Conservation (phyloP, 2,113 vertebrate species). For the Oxygymnocypris stewartii region DNA sequence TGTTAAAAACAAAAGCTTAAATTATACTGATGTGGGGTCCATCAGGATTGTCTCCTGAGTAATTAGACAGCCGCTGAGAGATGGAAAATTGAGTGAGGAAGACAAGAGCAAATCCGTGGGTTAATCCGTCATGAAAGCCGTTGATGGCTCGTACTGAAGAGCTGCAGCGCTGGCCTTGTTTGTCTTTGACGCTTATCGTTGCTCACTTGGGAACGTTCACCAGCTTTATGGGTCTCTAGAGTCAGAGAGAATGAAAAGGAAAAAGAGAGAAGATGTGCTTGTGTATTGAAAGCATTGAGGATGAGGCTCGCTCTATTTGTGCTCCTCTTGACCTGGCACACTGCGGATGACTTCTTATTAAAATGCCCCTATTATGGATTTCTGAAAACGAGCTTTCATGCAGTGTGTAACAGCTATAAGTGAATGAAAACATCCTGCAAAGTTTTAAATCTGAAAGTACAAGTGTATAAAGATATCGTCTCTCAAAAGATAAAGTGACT, state of each 20-base stretch:
- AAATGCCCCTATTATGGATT: background rate
- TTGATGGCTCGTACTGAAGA: background rate
- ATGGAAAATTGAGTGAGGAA: background rate
- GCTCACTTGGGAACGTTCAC: slow-evolving; percentile 17
- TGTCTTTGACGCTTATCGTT: slow-evolving; percentile 40
- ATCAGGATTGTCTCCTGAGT: background rate
- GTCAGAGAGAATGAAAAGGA: background rate
- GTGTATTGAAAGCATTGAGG: background rate
- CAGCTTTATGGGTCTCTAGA: slow-evolving; percentile 4
- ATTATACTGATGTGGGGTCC: too few relatives aligned
- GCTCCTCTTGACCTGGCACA: background rate
- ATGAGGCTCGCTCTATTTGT: background rate
- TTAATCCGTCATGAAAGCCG: slow-evolving; percentile 45
- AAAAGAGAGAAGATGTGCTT: background rate
- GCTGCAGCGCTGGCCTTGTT: slow-evolving; percentile 27
- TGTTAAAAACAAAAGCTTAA: too few relatives aligned
- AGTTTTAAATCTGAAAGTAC: too few relatives aligned
- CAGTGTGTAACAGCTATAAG: too few relatives aligned
- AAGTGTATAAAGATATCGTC: too few relatives aligned
- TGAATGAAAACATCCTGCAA: too few relatives aligned
- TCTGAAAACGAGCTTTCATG: too few relatives aligned
- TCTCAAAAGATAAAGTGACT: too few relatives aligned
- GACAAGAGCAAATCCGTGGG: background rate
- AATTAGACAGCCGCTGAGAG: background rate
- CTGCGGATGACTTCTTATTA: background rate